Base-by-base conservation (phyloP, 2,113 vertebrate genomes). In the Cynoglossus semilaevis region DNA sequence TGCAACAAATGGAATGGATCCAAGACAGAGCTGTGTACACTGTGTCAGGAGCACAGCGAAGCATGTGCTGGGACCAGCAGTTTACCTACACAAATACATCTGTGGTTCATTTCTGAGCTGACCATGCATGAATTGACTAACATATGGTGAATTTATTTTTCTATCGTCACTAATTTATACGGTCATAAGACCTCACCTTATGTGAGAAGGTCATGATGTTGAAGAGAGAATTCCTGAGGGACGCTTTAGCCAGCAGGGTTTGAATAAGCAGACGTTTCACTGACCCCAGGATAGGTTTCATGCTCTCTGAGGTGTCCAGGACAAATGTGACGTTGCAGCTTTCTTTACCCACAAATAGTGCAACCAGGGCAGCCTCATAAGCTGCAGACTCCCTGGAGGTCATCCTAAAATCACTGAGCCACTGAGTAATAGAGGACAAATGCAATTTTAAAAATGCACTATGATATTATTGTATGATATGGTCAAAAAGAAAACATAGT, bases 201-300 rank as follows among this genome's bases (percentile, higher is more conserved):
- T 74, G 59, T 19, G 90, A 88, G 74, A 76, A 87, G 3, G 75
- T 68, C 35, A 89, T 46, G 56, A 90, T 80, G 70, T 91, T 90
- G 65, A 91, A 91, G 46, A 88, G 73, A 1, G 86, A 88, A 63
- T 89, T 70, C 34, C 70, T 75, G 42, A 71, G 68, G 1, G 85
- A 74, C 0, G 81, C 86, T 59, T 89, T 89, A 0, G 62, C 68
- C 63, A 87, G 72, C 51, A 91, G 70, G 4, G 72, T 77, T 69
- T 85, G 86, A 49, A 85, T 75, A 38, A 90, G 81, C 54, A 89
- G 76, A 8, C 79, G 72, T 52, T 90, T 90, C 51, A 82, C 74
- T 45, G 66, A 60, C 16, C 73, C 80, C 54, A 90, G 74, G 63
- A 69, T 41, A 29, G 63, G 41, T 60, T 58, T 77, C 76, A 67